phyloP scores from a whole-genome alignment of 1,140 invertebrate species.

The Pomacea maculata region DNA sequence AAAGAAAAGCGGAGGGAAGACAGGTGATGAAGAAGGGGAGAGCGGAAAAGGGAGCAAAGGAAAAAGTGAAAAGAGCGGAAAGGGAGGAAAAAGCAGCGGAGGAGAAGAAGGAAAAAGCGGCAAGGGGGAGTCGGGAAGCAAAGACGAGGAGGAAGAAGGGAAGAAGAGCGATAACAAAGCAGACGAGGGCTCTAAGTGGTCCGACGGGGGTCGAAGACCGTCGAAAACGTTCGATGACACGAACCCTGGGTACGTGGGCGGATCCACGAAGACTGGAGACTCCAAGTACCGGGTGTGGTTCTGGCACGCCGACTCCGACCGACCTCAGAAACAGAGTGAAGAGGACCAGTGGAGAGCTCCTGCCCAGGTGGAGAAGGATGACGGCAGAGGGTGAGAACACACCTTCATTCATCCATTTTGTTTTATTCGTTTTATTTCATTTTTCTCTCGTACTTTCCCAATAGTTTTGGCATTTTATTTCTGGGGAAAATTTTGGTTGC shows the following conservation, averaged over 20 bases:
- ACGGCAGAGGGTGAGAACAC: constrained; percentile 16
- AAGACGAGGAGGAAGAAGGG: background rate
- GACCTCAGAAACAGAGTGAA: background rate
- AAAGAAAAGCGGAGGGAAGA: background rate
- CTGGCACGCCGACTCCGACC: constrained; percentile 30
- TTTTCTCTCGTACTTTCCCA: no score
- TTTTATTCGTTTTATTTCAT: no score
- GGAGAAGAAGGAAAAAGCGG: background rate
- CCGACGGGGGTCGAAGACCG: background rate
- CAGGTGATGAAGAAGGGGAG: background rate
- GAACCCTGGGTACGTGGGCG: constrained; percentile 1
- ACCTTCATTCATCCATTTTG: no score
- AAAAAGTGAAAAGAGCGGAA: background rate
- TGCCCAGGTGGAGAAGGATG: constrained; percentile 5
- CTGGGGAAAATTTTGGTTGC: no score
- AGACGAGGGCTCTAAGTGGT: background rate
- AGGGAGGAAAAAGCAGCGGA: background rate
- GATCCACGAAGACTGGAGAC: background rate
- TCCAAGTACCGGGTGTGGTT: constrained; percentile 23
- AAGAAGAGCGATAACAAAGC: background rate
- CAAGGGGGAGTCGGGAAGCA: background rate
- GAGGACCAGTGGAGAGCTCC: constrained; percentile 23
- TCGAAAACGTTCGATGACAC: constrained; percentile 17
- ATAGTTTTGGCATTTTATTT: background rate
- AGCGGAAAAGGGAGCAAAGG: background rate